Evolutionary conservation across 1,140 invertebrate species (phyloP), one percentile per base, ranked within the genome.

Genomic region (Drosophila watanabei): DNA sequence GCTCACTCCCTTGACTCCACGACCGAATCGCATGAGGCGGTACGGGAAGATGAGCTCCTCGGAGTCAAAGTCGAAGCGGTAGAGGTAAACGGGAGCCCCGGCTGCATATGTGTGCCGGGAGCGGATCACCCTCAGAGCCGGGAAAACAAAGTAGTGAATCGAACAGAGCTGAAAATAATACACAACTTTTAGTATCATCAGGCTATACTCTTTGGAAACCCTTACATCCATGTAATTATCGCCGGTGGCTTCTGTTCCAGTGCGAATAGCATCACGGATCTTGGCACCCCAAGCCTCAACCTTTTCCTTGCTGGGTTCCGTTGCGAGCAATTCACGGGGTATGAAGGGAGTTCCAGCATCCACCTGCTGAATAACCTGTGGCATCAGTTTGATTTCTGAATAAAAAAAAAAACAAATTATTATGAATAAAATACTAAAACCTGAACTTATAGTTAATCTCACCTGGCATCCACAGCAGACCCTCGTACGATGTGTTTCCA

Each of bases 61-160:
- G 18, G 93, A 92, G 56, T 94, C 93, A 30, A 94, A 89, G 57
- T 93, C 92, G 62, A 93, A 94, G 41, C 93, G 87, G 72, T 94
- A 94, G 6, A 94, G 82, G 77, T 92, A 94, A 7, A 94, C 86
- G 4, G 94, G 93, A 18, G 91, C 83, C 4, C 82, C 81, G 14
- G 81, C 87, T 0, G 92, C 91, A 52, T 93, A 62, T 20, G 88
- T 62, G 10, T 90, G 79, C 20, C 93, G 87, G 2, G 92, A 80
- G 6, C 75, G 79, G 28, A 94, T 72, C 10, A 93, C 85, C 7
- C 91, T 83, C 35, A 94, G 69, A 35, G 94, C 92, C 24, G 89
- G 90, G 63, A 94, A 90, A 7, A 92, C 62, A 52, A 94, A 94
- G 33, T 92, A 90, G 13, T 61, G 48, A 28, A 93, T 86, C 1